phyloP scores from a whole-genome alignment of 1,140 invertebrate species.

The Aphaenogaster floridana region DNA sequence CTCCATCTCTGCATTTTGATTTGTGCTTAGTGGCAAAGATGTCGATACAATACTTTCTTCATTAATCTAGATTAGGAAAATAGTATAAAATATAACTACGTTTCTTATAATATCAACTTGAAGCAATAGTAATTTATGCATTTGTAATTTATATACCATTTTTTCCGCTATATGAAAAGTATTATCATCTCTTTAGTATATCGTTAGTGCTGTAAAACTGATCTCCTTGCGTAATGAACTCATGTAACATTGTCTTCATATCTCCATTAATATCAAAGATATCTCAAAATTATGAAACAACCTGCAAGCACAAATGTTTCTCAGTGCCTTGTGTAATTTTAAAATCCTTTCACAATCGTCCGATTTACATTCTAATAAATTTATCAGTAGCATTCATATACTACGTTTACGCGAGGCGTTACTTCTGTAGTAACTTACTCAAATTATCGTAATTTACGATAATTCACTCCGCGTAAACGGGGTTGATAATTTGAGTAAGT shows the following conservation, averaged over 20 bases:
- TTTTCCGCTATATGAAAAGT: slow-evolving; percentile 2
- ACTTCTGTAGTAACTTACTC: too few species aligned
- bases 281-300: slow-evolving; percentile 3
- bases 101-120: not conserved
- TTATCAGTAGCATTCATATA: not conserved
- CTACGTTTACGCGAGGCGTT: too few species aligned
- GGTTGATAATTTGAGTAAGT: too few species aligned
- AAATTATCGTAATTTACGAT: too few species aligned
- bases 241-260: slow-evolving; percentile 15
- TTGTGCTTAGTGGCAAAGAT: not conserved
- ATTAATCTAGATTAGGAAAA: slow-evolving; percentile 48
- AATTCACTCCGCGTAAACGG: too few species aligned
- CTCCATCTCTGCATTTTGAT: slow-evolving; percentile 14
- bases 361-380: not conserved
- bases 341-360: not conserved
- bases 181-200: slow-evolving; percentile 67
- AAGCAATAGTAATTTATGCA: not conserved
- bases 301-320: slow-evolving; percentile 18
- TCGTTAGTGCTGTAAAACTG: not conserved
- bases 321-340: not conserved
- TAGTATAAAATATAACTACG: not conserved
- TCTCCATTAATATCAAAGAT: slow-evolving; percentile 9
- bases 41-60: slow-evolving; percentile 25
- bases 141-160: slow-evolving; percentile 36
- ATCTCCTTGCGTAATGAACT: not conserved